phyloP scores from a whole-genome alignment of 2,797 vertebrate species.

The Anableps anableps region DNA sequence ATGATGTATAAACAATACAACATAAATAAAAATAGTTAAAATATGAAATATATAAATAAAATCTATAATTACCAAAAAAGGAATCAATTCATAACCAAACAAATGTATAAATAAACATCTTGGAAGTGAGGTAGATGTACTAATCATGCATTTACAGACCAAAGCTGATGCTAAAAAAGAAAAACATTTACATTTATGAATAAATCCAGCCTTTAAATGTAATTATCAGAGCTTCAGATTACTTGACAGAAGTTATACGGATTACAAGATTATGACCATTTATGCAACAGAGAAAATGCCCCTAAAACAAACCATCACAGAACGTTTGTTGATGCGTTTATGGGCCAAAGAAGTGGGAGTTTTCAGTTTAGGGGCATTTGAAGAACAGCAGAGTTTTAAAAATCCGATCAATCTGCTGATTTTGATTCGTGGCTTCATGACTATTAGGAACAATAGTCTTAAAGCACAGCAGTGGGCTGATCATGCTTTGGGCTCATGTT shows the following conservation, averaged over 20 bases:
- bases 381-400: neutral
- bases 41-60: too few species aligned
- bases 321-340: neutral
- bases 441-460: neutral
- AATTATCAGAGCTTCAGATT: neutral
- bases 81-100: too few species aligned
- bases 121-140: neutral
- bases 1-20: too few species aligned
- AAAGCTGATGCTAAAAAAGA: neutral
- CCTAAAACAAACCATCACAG: neutral
- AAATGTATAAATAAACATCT: neutral
- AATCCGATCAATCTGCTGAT: too few species aligned
- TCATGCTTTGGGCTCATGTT: constrained; percentile 3
- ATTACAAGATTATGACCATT: neutral
- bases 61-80: too few species aligned
- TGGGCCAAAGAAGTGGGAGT: neutral
- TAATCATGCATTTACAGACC: neutral
- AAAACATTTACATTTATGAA: neutral
- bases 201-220: neutral
- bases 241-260: neutral
- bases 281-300: neutral
- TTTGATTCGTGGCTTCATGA: too few species aligned
- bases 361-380: neutral
- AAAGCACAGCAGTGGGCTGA: neutral
- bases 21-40: too few species aligned